These are phyloP conservation scores for Melinaea marsaeus DNA, from an alignment of 2,888 invertebrate genomes.

Conservation along the genomic window DNA sequence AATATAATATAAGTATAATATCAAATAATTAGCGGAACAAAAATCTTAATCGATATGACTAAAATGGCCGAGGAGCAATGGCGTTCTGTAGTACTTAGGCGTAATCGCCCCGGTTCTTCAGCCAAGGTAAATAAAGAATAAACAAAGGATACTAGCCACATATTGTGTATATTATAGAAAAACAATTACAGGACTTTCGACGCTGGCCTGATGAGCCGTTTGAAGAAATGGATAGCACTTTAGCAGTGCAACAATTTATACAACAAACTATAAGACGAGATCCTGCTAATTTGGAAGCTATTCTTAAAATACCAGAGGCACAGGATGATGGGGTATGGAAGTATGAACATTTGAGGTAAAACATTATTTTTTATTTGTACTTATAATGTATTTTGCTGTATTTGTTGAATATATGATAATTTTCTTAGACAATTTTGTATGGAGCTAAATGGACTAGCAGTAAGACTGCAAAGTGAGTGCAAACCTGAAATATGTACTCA, in stretches of 20 bases:
- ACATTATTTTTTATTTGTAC: not conserved
- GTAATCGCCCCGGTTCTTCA: constrained; percentile 95
- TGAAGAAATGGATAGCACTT: constrained; percentile 99
- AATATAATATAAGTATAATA: not conserved
- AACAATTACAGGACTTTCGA: constrained; percentile 88
- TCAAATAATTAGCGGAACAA: not conserved
- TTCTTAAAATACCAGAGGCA: constrained; percentile 96
- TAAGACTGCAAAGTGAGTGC: constrained; percentile 96
- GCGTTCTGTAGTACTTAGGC: constrained; percentile 73
- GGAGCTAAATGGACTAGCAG: constrained; percentile 99
- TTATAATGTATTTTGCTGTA: not conserved
- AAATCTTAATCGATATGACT: constrained; percentile 3
- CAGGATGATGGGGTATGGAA: constrained; percentile 99
- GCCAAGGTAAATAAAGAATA: constrained; percentile 80
- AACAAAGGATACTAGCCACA: constrained; percentile 1
- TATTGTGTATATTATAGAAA: constrained; percentile 1
- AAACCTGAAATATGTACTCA: constrained; percentile 98
- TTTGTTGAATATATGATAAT: constrained; percentile 4
- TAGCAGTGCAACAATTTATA: constrained; percentile 99
- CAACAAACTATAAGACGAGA: constrained; percentile 97
- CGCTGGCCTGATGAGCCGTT: constrained; percentile 99
- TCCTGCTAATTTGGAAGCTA: constrained; percentile 94
- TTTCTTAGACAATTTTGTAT: constrained; percentile 96
- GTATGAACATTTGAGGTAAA: constrained; percentile 96
- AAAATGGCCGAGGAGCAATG: constrained; percentile 30